These are phyloP conservation scores for Crypturellus undulatus DNA, from an alignment of 2,113 vertebrate genomes.

Conservation along the genomic window DNA sequence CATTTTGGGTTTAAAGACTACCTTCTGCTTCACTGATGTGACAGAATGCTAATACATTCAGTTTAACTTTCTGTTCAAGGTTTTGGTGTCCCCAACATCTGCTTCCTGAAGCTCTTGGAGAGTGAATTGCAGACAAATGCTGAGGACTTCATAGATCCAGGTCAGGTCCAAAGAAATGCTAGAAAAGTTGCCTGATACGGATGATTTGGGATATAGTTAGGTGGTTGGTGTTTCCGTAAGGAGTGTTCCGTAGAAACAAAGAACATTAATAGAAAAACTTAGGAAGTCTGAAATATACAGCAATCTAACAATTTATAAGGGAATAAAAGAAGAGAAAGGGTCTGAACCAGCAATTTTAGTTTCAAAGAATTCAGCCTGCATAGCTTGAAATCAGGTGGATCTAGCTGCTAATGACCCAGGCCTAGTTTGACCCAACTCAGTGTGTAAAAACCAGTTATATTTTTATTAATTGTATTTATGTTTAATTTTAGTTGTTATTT, in stretches of 20 bases:
- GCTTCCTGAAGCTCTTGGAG: not conserved
- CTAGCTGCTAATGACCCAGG: not conserved
- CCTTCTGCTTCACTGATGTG: not conserved
- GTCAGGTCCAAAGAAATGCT: not conserved
- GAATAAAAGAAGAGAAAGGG: conserved; percentile 2
- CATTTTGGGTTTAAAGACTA: not conserved
- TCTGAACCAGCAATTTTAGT: not conserved
- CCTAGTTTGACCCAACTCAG: not conserved
- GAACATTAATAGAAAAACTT: not conserved
- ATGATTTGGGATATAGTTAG: not conserved
- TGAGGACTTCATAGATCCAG: not conserved
- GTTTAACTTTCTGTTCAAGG: not conserved
- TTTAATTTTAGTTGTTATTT: not conserved
- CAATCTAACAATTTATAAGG: conserved; percentile 19
- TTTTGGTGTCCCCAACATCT: not conserved
- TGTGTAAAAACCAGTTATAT: not conserved
- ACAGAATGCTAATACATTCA: not conserved
- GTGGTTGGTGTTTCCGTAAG: conserved; percentile 6
- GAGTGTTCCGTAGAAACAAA: not conserved
- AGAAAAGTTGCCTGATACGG: not conserved
- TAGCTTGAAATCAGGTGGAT: not conserved
- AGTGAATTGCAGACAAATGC: not conserved
- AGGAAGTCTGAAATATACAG: not conserved
- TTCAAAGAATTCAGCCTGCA: not conserved
- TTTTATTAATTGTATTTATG: not conserved